Evolutionary conservation across 2,797 vertebrate species (phyloP), one percentile per base, ranked within the genome.

Genomic region (Dryobates pubescens): DNA sequence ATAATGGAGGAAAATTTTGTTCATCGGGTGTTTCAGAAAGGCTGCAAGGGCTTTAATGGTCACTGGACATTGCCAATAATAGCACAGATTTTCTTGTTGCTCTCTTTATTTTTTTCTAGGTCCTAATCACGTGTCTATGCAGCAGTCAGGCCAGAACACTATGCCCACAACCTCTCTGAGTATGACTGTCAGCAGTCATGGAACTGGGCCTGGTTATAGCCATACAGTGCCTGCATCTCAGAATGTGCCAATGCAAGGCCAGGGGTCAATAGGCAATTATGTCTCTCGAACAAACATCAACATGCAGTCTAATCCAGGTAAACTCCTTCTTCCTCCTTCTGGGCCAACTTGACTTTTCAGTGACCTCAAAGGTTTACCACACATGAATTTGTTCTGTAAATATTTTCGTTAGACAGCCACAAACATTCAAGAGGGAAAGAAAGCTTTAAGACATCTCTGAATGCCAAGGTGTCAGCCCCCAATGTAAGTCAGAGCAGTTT

Each of bases 301-400:
- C 98, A 98, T 99, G 98, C 98, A 98, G 95, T 97, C 98, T 63
- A 99, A 98, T 94, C 98, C 98, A 98, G 99, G 99, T 99, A 98
- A 98, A 89, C 57, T 75, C 75, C 71, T 58, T 23, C 77, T 59
- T 82, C 86, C 12, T 22, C 63, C 49, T 93, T 75, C 89, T 78
- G 96, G 69, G 80, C 80, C 93, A 79, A 9, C 83, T 72, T 61
- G 85, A 43, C 91, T 85, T 92, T n/a, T 70, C 90, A 65, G 67
- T 79, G 61, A 82, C 84, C 94, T 93, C 87, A 68, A 51, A 82
- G 59, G 77, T 63, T 90, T 78, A 26, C 73, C 85, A 56, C 73
- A 56, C 23, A 0, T 36, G 13, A 30, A 43, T 81, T 70, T 71
- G 79, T 61, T 93, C 67, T 92, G 82, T 91, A 68, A 93, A 89